phyloP scores from a whole-genome alignment of 2,888 invertebrate genomes.

The Alitta virens region DNA sequence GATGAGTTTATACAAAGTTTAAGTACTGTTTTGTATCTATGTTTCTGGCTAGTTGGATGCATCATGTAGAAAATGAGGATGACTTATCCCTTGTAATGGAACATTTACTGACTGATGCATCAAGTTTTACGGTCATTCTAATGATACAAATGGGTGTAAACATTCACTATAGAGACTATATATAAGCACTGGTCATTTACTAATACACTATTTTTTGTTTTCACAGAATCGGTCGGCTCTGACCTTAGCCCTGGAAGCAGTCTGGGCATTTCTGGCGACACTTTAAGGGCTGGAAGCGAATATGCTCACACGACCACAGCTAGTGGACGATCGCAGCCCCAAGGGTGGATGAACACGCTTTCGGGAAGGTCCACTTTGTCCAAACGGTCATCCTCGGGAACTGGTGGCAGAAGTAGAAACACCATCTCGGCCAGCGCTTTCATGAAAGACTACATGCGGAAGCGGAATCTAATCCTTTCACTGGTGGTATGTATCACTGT shows the following conservation, averaged over 20 bases:
- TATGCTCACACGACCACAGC: background rate
- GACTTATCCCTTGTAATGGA: no score
- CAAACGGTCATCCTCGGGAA: slow-evolving; percentile 57
- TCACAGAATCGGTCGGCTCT: background rate
- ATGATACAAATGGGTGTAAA: no score
- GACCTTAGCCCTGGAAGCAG: background rate
- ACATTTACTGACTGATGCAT: no score
- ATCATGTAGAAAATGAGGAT: no score
- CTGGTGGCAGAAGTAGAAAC: slow-evolving; percentile 11
- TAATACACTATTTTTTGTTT: no score
- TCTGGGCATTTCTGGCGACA: background rate
- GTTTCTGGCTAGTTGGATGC: no score
- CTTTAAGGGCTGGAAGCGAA: background rate
- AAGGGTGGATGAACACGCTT: slow-evolving; percentile 91
- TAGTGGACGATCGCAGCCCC: slow-evolving; percentile 22
- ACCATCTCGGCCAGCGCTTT: slow-evolving; percentile 67
- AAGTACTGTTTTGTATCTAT: no score
- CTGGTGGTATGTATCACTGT: slow-evolving; percentile 64
- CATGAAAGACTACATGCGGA: slow-evolving; percentile 91
- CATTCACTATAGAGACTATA: no score
- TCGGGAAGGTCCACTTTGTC: slow-evolving; percentile 69
- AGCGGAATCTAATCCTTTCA: slow-evolving; percentile 89
- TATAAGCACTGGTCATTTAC: no score
- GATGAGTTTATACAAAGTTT: no score
- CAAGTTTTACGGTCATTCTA: no score